phyloP scores from a whole-genome alignment of 2,797 vertebrate species.

The Apogon talboti region DNA sequence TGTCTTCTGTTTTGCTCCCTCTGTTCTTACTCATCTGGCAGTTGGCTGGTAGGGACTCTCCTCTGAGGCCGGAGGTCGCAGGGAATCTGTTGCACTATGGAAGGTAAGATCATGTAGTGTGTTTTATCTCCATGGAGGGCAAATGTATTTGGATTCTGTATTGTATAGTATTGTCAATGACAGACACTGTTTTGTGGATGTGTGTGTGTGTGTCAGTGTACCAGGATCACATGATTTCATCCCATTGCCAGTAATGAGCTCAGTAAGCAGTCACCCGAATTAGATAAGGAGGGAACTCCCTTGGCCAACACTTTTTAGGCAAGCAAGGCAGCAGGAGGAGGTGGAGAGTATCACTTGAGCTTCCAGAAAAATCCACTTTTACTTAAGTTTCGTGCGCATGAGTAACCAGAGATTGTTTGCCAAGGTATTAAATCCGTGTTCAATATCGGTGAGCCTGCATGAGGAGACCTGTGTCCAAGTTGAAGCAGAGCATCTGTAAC shows the following conservation, averaged over 20 bases:
- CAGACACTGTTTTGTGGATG: neutral
- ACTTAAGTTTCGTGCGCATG: slow-evolving; percentile 21
- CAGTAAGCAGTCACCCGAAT: slow-evolving; percentile 20
- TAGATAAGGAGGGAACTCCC: slow-evolving; percentile 22
- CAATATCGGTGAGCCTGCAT: neutral
- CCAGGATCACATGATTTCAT: slow-evolving; percentile 12
- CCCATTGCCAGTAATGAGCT: slow-evolving; percentile 24
- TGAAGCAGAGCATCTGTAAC: slow-evolving; percentile 1
- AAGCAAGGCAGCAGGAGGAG: neutral
- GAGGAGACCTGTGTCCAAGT: neutral
- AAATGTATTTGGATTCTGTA: neutral
- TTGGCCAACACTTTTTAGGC: slow-evolving; percentile 21
- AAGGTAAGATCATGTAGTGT: slow-evolving; percentile 83
- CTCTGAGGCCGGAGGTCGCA: slow-evolving; percentile 92
- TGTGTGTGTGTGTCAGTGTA: slow-evolving; percentile 1
- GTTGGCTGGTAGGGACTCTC: slow-evolving; percentile 97
- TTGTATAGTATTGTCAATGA: slow-evolving; percentile 1
- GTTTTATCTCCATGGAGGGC: neutral
- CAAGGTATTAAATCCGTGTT: neutral
- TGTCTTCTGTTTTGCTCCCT: neutral
- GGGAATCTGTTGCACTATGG: slow-evolving; percentile 98
- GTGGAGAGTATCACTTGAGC: neutral
- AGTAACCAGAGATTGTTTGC: slow-evolving; percentile 23
- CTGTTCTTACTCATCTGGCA: slow-evolving; percentile 50
- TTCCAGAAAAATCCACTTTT: slow-evolving; percentile 1